Evolutionary conservation across 92 coral and sea anemone species (phyloP).

Genomic region (Montipora capitata): DNA sequence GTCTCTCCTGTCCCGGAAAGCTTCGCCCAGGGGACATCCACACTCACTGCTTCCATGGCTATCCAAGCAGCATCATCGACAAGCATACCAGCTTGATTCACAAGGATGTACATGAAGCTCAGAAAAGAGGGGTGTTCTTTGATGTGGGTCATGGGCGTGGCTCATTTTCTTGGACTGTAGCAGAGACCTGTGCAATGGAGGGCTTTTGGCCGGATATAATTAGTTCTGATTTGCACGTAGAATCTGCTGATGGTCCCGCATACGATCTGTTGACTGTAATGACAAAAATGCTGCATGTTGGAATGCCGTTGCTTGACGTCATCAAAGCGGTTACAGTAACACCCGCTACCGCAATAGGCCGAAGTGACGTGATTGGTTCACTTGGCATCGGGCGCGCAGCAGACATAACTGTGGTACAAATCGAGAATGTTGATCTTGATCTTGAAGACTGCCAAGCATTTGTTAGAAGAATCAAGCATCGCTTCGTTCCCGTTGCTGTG

Average conservation of each 20-base stretch:
- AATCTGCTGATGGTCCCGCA: constrained; percentile 80
- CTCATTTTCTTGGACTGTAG: constrained; percentile 93
- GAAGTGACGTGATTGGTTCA: constrained; percentile 78
- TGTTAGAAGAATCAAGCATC: constrained; percentile 52
- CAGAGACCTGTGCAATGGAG: constrained; percentile 88
- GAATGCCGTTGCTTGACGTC: constrained; percentile 89
- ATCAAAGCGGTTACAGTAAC: constrained; percentile 83
- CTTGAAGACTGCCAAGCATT: constrained; percentile 87
- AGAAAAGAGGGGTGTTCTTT: constrained; percentile 83
- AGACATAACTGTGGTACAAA: constrained; percentile 78
- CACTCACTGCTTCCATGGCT: constrained; percentile 84
- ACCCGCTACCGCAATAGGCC: constrained; percentile 88
- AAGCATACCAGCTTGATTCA: constrained; percentile 43
- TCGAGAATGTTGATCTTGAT: constrained; percentile 68
- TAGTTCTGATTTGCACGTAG: constrained; percentile 87
- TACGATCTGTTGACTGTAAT: constrained; percentile 85
- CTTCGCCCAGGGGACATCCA: constrained; percentile 86
- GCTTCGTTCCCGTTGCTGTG: constrained; percentile 82
- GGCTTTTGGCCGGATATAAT: constrained; percentile 91
- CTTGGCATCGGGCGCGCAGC: constrained; percentile 67
- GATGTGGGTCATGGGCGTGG: constrained; percentile 95
- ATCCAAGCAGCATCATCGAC: constrained; percentile 77
- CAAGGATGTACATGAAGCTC: constrained; percentile 73
- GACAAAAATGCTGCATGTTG: constrained; percentile 89
- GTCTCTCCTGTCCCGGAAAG: constrained; percentile 87